These are phyloP conservation scores for Papio anubis DNA, from an alignment of 2,113 vertebrate genomes.

Conservation along the genomic window DNA sequence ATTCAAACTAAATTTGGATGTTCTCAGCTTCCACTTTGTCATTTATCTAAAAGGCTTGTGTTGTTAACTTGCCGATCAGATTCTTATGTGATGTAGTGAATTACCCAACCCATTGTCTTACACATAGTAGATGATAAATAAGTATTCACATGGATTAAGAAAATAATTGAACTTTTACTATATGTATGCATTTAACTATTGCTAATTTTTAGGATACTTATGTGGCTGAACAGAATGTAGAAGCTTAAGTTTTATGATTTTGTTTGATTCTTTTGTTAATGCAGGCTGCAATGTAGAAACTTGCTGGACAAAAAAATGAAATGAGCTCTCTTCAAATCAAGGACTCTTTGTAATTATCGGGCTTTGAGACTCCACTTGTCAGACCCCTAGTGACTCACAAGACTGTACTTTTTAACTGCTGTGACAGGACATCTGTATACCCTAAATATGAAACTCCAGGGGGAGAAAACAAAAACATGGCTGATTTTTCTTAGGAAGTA, in stretches of 20 bases:
- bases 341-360: constrained; percentile 34
- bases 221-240: neutral
- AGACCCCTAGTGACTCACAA: constrained; percentile 56
- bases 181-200: neutral
- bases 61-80: neutral
- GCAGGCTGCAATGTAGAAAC: neutral
- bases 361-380: constrained; percentile 40
- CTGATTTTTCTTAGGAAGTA: neutral
- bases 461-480: neutral
- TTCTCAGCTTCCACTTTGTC: neutral
- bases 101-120: neutral
- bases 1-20: neutral
- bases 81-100: neutral
- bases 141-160: neutral
- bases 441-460: constrained; percentile 27
- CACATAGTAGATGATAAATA: neutral
- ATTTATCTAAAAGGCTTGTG: neutral
- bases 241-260: neutral
- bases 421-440: constrained; percentile 46
- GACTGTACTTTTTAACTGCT: constrained; percentile 35
- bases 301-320: neutral
- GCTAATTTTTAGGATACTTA: neutral
- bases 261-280: constrained; percentile 9
- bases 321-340: constrained; percentile 39
- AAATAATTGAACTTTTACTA: neutral